These are phyloP conservation scores for Zaprionus nigranus DNA, from an alignment of 1,140 invertebrate species.

Conservation along the genomic window DNA sequence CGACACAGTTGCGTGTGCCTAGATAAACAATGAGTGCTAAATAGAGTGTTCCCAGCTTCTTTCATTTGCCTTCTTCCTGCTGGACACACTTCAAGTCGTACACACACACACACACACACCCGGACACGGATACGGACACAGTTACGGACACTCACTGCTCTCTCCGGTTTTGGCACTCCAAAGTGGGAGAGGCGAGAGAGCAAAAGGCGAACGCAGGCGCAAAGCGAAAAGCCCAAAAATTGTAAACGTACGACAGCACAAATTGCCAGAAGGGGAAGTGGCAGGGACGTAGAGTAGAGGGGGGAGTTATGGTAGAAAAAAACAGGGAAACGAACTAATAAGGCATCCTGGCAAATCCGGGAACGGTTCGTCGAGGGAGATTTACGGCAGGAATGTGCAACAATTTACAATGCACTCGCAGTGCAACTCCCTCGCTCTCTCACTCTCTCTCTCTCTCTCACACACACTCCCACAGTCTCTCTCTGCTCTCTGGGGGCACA, in stretches of 20 bases:
- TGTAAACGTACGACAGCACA: not conserved
- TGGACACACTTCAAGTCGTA: constrained; percentile 6
- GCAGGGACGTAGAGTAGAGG: not conserved
- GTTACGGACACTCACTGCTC: not conserved
- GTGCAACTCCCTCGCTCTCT: not conserved
- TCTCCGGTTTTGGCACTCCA: constrained; percentile 50
- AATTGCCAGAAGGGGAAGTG: not conserved
- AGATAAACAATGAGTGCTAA: constrained; percentile 39
- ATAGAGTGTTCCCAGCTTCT: constrained; percentile 25
- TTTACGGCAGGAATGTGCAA: constrained; percentile 65
- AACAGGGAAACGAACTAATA: constrained; percentile 1
- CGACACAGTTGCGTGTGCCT: constrained; percentile 18
- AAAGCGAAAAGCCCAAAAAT: constrained; percentile 9
- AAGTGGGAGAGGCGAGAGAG: constrained; percentile 45
- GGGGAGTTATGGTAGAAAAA: not conserved
- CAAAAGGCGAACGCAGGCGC: constrained; percentile 57
- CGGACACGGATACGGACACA: constrained; percentile 18
- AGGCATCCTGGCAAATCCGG: constrained; percentile 17
- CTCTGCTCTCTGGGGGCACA: constrained; percentile 18
- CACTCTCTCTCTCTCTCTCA: not conserved
- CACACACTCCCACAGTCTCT: not conserved
- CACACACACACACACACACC: constrained; percentile 32
- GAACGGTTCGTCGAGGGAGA: constrained; percentile 18
- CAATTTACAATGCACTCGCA: constrained; percentile 70
- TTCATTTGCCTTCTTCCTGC: constrained; percentile 5